These are phyloP conservation scores for Neoaliturus tenellus DNA, from an alignment of 2,888 invertebrate genomes.

Conservation along the genomic window DNA sequence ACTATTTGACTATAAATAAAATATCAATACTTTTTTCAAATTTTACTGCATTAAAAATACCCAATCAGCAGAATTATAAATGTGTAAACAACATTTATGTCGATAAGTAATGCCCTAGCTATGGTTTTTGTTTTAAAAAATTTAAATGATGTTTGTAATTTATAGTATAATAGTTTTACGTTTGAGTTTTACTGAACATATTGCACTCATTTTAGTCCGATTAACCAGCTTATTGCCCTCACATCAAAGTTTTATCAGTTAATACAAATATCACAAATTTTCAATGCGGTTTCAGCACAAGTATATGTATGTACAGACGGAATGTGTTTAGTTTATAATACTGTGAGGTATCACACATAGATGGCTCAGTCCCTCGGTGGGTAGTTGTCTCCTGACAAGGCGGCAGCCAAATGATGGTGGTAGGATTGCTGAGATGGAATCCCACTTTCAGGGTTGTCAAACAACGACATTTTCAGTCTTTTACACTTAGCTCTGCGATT, in stretches of 20 bases:
- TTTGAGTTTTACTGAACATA: too few relatives aligned
- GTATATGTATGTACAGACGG: slow-evolving; percentile 28
- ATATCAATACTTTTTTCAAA: too few relatives aligned
- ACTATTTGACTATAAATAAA: too few relatives aligned
- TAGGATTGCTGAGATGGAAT: slow-evolving; percentile 60
- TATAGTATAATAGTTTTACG: too few relatives aligned
- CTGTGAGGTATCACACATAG: slow-evolving; percentile 20
- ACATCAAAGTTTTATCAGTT: not conserved
- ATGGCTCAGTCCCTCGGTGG: slow-evolving; percentile 55
- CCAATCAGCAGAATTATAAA: too few relatives aligned
- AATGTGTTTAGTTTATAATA: slow-evolving; percentile 37
- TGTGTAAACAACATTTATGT: too few relatives aligned
- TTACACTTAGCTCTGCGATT: slow-evolving; percentile 99
- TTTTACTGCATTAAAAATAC: too few relatives aligned
- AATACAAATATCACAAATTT: slow-evolving; percentile 33
- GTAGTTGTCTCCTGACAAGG: slow-evolving; percentile 63
- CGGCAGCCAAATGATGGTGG: slow-evolving; percentile 63
- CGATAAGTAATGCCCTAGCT: too few relatives aligned
- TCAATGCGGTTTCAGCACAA: not conserved
- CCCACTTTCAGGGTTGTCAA: slow-evolving; percentile 75
- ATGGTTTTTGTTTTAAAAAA: too few relatives aligned
- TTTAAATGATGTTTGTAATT: too few relatives aligned
- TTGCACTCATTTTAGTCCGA: not conserved
- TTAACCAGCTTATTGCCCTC: not conserved
- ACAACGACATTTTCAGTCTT: slow-evolving; percentile 93